A percentile compares a stretch with the other conserved stretches of the same genome.
Conservation (phyloP, 2,888 invertebrate species). For the Andricus quercusramuli region DNA sequence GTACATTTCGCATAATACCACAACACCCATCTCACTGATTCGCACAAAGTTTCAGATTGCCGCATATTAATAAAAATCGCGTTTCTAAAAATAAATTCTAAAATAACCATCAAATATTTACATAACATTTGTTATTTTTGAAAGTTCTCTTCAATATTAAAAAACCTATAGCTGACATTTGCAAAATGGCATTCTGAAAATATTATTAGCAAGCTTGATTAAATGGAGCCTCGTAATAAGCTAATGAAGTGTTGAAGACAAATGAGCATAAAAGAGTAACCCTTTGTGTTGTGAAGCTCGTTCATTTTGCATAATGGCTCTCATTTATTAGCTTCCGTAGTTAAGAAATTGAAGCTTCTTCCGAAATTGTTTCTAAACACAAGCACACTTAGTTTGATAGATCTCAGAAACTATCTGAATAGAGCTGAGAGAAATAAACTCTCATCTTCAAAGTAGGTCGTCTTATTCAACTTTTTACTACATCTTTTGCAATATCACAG, state of each 20-base stretch:
- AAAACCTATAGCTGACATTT: too few species aligned
- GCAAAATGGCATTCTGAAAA: not conserved
- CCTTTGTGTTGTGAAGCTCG: conserved; percentile 24
- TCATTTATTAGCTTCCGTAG: conserved; percentile 16
- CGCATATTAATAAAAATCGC: not conserved
- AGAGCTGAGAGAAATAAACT: not conserved
- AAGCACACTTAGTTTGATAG: conserved; percentile 14
- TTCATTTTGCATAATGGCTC: conserved; percentile 23
- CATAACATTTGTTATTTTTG: too few species aligned
- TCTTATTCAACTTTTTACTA: not conserved
- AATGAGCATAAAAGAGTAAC: conserved; percentile 19
- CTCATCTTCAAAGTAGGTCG: not conserved
- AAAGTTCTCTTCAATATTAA: too few species aligned
- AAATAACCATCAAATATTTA: not conserved
- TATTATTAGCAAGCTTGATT: conserved; percentile 24
- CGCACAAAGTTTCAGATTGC: not conserved
- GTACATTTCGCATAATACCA: not conserved
- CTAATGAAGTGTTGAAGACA: conserved; percentile 13
- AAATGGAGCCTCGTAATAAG: conserved; percentile 15
- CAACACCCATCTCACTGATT: conserved; percentile 3
- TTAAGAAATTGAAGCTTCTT: conserved; percentile 29
- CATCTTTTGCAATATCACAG: too few species aligned
- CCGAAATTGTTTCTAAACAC: conserved; percentile 20
- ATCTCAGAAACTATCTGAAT: conserved; percentile 17
- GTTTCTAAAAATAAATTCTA: not conserved